phyloP scores from a whole-genome alignment of 2,888 invertebrate species.

The Gortyna flavago region DNA sequence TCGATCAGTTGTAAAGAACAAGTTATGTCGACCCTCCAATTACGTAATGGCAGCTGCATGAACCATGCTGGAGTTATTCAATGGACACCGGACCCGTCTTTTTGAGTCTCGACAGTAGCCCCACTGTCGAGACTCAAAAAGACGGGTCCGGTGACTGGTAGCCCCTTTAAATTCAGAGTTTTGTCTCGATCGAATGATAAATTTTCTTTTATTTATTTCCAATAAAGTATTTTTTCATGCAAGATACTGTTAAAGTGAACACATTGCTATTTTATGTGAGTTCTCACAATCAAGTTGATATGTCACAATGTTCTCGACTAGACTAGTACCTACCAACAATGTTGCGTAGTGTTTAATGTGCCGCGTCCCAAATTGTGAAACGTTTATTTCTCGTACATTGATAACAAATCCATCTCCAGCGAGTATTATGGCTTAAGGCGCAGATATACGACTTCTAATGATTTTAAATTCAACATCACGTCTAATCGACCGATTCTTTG shows the following conservation, averaged over 20 bases:
- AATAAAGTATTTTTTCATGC: background rate
- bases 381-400: background rate
- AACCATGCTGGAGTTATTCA: background rate
- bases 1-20: background rate
- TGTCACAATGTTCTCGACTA: slow-evolving; percentile 14
- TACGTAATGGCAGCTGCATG: slow-evolving; percentile 9
- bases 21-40: slow-evolving; percentile 16
- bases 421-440: background rate
- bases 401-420: background rate
- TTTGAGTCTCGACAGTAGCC: no score
- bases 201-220: background rate
- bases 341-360: slow-evolving; percentile 16
- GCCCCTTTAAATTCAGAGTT: background rate
- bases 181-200: background rate
- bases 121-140: background rate
- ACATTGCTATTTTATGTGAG: slow-evolving; percentile 7
- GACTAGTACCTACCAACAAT: background rate
- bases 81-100: no score
- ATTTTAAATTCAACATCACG: no score
- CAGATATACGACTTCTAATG: no score
- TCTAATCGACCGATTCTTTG: no score
- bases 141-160: background rate
- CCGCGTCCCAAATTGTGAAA: slow-evolving; percentile 33
- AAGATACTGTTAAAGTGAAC: slow-evolving; percentile 2
- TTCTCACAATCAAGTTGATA: slow-evolving; percentile 14